Conservation (phyloP, 2,113 vertebrate species). For the Eptesicus fuscus region DNA sequence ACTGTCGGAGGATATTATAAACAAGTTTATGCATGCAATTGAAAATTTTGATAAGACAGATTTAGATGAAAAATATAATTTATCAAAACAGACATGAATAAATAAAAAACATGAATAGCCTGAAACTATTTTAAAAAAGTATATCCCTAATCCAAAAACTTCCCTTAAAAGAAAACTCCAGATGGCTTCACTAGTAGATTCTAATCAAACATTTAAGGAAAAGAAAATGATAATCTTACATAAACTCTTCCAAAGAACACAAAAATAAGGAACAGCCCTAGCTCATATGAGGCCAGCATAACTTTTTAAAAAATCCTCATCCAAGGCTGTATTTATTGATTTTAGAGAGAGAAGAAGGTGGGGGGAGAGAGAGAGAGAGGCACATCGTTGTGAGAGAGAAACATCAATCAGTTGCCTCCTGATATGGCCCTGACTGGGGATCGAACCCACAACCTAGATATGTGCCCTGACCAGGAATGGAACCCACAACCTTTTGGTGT, state of each 20-base stretch:
- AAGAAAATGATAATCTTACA: background rate
- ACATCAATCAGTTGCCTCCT: too few species aligned
- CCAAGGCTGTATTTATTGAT: too few species aligned
- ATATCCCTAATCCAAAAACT: background rate
- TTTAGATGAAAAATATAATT: conserved; percentile 22
- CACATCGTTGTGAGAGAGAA: too few species aligned
- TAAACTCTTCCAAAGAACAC: conserved; percentile 11
- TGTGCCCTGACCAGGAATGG: too few species aligned
- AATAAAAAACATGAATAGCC: background rate
- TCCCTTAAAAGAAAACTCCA: conserved; percentile 16
- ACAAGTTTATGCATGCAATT: background rate
- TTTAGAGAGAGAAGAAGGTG: too few species aligned
- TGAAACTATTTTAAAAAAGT: background rate
- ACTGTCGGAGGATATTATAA: background rate
- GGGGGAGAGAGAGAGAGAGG: too few species aligned
- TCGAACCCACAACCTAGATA: too few species aligned
- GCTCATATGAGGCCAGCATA: background rate
- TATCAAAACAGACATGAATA: conserved; percentile 20
- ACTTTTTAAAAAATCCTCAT: background rate
- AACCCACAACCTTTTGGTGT: too few species aligned
- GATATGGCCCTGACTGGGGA: too few species aligned
- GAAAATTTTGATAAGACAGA: background rate
- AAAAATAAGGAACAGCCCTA: background rate
- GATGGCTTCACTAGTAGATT: background rate
- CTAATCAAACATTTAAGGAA: conserved; percentile 8